Conservation (phyloP, 2,797 vertebrate genomes). For the Rhodeus uyekii region DNA sequence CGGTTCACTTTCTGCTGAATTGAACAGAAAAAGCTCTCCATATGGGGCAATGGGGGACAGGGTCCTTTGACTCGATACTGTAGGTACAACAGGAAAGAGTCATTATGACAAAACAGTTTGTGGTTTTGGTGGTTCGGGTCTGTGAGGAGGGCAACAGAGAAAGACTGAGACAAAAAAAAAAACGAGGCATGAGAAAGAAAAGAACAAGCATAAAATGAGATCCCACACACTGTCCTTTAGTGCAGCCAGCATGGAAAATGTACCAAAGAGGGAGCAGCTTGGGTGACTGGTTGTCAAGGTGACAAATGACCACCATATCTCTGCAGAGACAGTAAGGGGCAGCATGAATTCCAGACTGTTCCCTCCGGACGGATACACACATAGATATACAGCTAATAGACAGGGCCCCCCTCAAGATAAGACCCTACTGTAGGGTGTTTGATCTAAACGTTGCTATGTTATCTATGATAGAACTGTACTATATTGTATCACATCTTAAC, state of each 20-base stretch:
- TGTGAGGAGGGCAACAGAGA: not conserved
- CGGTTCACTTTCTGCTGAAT: conserved; percentile 68
- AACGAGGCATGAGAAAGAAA: not conserved
- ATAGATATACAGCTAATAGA: conserved; percentile 52
- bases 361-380: conserved; percentile 49
- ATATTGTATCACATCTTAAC: conserved; percentile 55
- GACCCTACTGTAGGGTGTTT: conserved; percentile 54
- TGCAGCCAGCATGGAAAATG: conserved; percentile 57
- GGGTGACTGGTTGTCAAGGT: conserved; percentile 74
- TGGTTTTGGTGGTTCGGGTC: not conserved
- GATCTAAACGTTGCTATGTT: conserved; percentile 64
- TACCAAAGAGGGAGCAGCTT: conserved; percentile 62
- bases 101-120: conserved; percentile 14
- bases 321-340: conserved; percentile 68
- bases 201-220: conserved; percentile 27
- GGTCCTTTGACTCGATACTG: conserved; percentile 75
- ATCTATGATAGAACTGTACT: conserved; percentile 64
- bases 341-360: conserved; percentile 61
- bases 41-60: conserved; percentile 84
- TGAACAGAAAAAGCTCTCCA: conserved; percentile 87
- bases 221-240: conserved; percentile 76
- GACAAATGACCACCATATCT: conserved; percentile 77
- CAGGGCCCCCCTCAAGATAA: conserved; percentile 56
- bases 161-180: not conserved
- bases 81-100: conserved; percentile 54